A percentile compares a stretch with the other conserved stretches of the same genome.
phyloP scores from a whole-genome alignment of 2,888 invertebrate genomes.

The Bugulina stolonifera region DNA sequence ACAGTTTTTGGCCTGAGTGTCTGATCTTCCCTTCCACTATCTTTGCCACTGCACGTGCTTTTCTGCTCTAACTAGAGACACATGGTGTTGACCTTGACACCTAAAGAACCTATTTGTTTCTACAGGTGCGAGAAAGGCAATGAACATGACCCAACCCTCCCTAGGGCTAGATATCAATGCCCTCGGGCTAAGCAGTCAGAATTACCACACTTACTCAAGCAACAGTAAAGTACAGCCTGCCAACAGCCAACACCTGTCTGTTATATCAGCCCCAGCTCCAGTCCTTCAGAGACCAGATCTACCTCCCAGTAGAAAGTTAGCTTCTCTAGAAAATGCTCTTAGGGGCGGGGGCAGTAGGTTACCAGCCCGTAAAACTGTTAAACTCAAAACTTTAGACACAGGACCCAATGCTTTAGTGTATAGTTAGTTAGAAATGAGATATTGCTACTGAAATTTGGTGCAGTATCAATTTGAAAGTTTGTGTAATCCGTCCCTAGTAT shows the following conservation, averaged over 20 bases:
- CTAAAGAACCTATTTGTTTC: no score
- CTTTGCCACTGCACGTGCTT: no score
- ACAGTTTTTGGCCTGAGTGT: no score
- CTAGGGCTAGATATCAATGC: slow-evolving; percentile 17
- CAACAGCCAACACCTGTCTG: slow-evolving; percentile 35
- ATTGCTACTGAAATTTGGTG: no score
- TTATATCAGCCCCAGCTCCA: slow-evolving; percentile 51
- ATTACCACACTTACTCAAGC: neutral
- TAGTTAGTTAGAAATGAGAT: no score
- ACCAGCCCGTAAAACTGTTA: slow-evolving; percentile 22
- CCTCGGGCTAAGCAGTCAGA: neutral
- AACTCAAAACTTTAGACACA: slow-evolving; percentile 17
- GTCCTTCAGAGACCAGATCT: slow-evolving; percentile 44
- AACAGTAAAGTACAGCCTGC: slow-evolving; percentile 25
- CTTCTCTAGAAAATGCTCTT: slow-evolving; percentile 20
- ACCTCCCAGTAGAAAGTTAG: slow-evolving; percentile 20
- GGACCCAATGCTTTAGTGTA: slow-evolving; percentile 21
- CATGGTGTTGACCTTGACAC: no score
- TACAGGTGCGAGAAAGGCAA: neutral
- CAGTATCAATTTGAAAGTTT: no score
- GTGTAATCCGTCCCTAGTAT: no score
- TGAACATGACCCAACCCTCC: neutral
- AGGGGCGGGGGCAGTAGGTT: slow-evolving; percentile 13
- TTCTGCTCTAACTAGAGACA: no score
- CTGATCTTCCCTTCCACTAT: no score